These are phyloP conservation scores for Camponotus vicinus DNA, from an alignment of 1,140 invertebrate genomes.

Conservation along the genomic window DNA sequence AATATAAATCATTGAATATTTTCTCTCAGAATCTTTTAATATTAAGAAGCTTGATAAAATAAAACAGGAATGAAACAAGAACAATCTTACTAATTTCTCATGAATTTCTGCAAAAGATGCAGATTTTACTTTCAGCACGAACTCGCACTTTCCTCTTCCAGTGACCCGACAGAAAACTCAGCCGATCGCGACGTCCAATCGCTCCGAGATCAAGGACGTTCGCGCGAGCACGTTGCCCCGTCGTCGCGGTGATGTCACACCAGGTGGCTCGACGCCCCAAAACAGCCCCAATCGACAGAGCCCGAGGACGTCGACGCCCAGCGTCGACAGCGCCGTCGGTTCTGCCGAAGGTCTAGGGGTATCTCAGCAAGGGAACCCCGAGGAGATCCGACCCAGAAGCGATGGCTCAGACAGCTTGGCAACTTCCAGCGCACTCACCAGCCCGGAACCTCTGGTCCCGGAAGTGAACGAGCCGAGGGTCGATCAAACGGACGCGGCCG, in stretches of 20 bases:
- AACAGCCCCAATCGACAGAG: conserved; percentile 80
- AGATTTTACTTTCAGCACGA: conserved; percentile 51
- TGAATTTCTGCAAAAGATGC: conserved; percentile 45
- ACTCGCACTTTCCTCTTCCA: conserved; percentile 59
- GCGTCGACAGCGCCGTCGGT: conserved; percentile 88
- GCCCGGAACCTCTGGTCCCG: conserved; percentile 80
- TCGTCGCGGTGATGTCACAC: conserved; percentile 76
- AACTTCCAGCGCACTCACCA: conserved; percentile 82
- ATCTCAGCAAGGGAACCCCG: conserved; percentile 78
- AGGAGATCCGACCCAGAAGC: conserved; percentile 80
- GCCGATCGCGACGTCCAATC: conserved; percentile 73
- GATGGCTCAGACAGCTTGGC: conserved; percentile 84
- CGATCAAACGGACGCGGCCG: conserved; percentile 58
- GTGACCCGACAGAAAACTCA: conserved; percentile 77
- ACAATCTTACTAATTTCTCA: not conserved
- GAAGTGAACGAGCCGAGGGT: conserved; percentile 75
- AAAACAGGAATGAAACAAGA: not conserved
- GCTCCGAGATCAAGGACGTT: conserved; percentile 75
- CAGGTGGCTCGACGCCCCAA: conserved; percentile 74
- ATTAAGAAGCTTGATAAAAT: not conserved
- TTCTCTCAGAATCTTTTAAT: not conserved
- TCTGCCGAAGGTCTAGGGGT: conserved; percentile 87
- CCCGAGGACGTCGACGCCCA: conserved; percentile 86
- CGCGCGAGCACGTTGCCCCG: conserved; percentile 81
- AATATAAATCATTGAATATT: not conserved